Conservation (phyloP, 2,113 vertebrate genomes). For the Hydrolagus affinis region DNA sequence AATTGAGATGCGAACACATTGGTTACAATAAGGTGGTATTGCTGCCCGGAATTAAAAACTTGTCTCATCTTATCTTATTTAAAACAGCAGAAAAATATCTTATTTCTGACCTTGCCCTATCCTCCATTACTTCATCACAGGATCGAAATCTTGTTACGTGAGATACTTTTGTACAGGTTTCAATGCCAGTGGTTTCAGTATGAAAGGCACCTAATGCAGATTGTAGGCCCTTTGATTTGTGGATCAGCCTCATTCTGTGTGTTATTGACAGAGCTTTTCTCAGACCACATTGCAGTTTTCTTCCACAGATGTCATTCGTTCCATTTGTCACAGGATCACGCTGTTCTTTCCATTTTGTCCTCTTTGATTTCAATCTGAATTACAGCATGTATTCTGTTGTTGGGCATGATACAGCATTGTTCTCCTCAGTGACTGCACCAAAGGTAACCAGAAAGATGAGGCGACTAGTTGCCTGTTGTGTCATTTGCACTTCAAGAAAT, state of each 20-base stretch:
- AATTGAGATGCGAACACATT: no score
- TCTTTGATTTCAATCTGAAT: neutral
- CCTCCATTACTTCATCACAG: no score
- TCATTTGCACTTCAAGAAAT: neutral
- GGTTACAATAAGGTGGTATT: no score
- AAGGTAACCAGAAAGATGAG: neutral
- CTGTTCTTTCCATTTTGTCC: neutral
- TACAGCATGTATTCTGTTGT: neutral
- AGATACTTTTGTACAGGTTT: no score
- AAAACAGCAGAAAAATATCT: no score
- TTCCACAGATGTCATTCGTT: neutral
- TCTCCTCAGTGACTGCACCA: neutral
- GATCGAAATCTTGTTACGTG: no score
- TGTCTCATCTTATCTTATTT: no score
- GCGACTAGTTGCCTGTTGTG: neutral
- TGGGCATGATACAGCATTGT: neutral
- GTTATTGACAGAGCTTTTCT: neutral
- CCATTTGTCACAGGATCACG: neutral
- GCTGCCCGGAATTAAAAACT: no score
- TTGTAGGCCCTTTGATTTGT: neutral
- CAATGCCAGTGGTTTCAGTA: neutral
- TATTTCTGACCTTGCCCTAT: no score
- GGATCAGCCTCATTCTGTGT: neutral
- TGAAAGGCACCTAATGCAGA: neutral
- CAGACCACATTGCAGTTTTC: neutral